Evolutionary conservation across 2,113 vertebrate genomes (phyloP), one percentile per base, ranked within the genome.

Genomic region (Salvelinus fontinalis): DNA sequence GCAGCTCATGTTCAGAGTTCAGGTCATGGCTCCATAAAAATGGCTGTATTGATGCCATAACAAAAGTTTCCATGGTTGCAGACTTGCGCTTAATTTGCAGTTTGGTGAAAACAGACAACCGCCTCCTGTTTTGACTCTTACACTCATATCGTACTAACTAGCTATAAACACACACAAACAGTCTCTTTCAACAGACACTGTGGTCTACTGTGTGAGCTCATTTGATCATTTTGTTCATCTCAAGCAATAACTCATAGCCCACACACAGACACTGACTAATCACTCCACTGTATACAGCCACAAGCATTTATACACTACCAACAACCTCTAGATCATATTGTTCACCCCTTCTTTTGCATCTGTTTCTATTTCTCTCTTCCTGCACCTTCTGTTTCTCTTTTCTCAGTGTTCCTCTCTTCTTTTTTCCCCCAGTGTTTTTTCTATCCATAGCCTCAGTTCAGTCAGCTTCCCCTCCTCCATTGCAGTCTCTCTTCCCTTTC

Each of bases 21-120:
- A 66, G 68, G 49, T 76, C 60, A 60, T 51, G 13, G 71, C 67
- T 14, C 18, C 0, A 2, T 54, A 64, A 60, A 65, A 70, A 81
- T 51, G 51, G 14, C 51, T 5, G 8, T 62, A 62, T 62, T 62
- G 18, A 62, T 24, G 7, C 2, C 18, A 62, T 3, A 62, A 62
- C 59, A 62, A 62, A 62, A 9, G 20, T 62, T 7, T n/a, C 59
- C 59, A 62, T 62, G 59, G n/a, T 22, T 62, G 59, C 59, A 22
- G 13, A 18, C n/a, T 24, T 62, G 20, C n/a, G 9, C n/a, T 62
- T 22, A 7, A 9, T 62, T 62, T 8, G 13, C 54, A 62, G 3
- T 22, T 62, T 24, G 59, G 51, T 54, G 16, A 18, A 54, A 54
- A 54, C 51, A 18, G 51, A 54, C 51, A 62, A 62, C 59, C 8